Conservation (phyloP, 2,113 vertebrate species). For the Kryptolebias marmoratus region DNA sequence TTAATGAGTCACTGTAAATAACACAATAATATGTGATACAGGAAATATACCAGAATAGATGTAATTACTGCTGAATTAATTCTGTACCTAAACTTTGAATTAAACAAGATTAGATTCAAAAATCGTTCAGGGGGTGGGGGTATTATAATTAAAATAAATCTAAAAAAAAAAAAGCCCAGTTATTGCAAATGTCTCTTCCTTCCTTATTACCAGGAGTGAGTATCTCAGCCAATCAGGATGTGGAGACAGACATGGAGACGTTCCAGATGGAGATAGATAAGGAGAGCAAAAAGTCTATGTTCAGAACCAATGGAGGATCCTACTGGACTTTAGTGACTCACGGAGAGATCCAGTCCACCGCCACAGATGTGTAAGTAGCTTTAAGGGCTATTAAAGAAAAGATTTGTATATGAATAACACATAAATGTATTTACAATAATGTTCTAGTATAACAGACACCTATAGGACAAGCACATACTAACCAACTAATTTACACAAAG, state of each 20-base stretch:
- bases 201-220: constrained; percentile 85
- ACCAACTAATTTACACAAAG: not conserved
- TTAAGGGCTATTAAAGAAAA: not conserved
- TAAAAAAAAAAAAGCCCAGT: not conserved
- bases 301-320: constrained; percentile 88
- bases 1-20: not conserved
- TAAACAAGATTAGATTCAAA: constrained; percentile 1
- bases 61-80: constrained; percentile 12
- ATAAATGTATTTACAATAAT: not conserved
- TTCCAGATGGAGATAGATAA: constrained; percentile 96
- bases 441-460: no score
- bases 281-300: constrained; percentile 90
- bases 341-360: constrained; percentile 91
- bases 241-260: constrained; percentile 92
- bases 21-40: not conserved
- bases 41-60: not conserved
- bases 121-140: not conserved
- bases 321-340: constrained; percentile 96
- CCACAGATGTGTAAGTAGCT: constrained; percentile 88
- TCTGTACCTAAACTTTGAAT: not conserved
- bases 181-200: constrained; percentile 6
- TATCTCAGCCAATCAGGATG: constrained; percentile 95
- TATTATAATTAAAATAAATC: not conserved
- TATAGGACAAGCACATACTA: not conserved
- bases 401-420: not conserved